Conservation (phyloP, 2,797 vertebrate genomes). For the Etheostoma nigrum region DNA sequence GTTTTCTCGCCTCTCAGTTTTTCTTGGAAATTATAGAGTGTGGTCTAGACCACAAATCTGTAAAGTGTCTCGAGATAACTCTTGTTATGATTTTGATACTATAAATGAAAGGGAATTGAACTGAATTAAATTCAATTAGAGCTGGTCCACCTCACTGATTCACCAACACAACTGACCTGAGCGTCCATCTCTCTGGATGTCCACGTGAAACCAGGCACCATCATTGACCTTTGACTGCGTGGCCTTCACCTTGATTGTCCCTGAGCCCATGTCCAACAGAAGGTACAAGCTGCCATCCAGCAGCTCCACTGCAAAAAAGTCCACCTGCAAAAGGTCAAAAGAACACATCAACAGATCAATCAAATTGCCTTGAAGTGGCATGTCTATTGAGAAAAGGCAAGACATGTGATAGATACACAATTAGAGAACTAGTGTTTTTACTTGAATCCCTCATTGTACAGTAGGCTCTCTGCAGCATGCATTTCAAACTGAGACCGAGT, state of each 20-base stretch:
- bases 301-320: constrained; percentile 98
- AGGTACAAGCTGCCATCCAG: constrained; percentile 96
- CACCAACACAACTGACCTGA: constrained; percentile 86
- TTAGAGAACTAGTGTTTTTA: no score
- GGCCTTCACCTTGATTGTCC: constrained; percentile 98
- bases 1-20: no score
- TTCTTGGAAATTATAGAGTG: no score
- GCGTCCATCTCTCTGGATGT: constrained; percentile 97
- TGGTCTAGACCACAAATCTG: no score
- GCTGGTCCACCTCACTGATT: neutral
- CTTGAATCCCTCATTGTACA: no score
- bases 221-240: constrained; percentile 98
- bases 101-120: no score
- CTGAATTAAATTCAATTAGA: neutral
- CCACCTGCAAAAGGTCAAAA: constrained; percentile 81
- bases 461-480: no score
- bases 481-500: no score
- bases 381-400: neutral
- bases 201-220: constrained; percentile 98
- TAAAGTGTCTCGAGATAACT: no score
- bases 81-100: no score
- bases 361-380: neutral
- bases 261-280: constrained; percentile 98
- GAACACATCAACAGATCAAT: neutral
- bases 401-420: neutral